A percentile compares a stretch with the other conserved stretches of the same genome.
Evolutionary conservation across 1,140 invertebrate genomes (phyloP).

Genomic region (Neotoxoptera formosana): DNA sequence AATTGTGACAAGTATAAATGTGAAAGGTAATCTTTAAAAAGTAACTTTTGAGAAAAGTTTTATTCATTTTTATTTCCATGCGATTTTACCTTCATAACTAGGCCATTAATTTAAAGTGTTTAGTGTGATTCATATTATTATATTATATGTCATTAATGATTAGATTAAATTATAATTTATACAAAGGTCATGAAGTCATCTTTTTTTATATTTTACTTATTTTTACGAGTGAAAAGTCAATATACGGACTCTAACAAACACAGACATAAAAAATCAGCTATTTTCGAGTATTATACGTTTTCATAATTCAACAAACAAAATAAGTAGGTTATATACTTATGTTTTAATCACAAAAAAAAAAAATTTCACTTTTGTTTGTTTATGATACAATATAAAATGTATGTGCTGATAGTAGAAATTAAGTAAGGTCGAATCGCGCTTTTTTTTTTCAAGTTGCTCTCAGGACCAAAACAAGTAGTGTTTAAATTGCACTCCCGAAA

Average conservation of each 20-base stretch:
- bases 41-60: not conserved
- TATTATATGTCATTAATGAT: not conserved
- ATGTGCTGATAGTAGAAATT: not conserved
- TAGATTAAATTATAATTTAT: not conserved
- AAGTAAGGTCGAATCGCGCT: not conserved
- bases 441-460: not conserved
- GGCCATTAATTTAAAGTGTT: not conserved
- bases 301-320: not conserved
- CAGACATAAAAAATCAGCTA: not conserved
- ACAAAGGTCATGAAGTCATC: not conserved
- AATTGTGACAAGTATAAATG: not conserved
- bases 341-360: not conserved
- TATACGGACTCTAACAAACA: not conserved
- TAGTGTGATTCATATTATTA: not conserved
- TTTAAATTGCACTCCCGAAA: not conserved
- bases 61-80: not conserved
- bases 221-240: not conserved
- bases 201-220: not conserved
- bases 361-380: not conserved
- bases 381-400: not conserved
- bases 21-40: not conserved
- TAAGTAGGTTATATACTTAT: not conserved
- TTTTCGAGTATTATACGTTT: not conserved
- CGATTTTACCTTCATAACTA: not conserved
- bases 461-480: not conserved